These are phyloP conservation scores for Troides helena DNA, from an alignment of 2,888 invertebrate genomes.

Conservation along the genomic window DNA sequence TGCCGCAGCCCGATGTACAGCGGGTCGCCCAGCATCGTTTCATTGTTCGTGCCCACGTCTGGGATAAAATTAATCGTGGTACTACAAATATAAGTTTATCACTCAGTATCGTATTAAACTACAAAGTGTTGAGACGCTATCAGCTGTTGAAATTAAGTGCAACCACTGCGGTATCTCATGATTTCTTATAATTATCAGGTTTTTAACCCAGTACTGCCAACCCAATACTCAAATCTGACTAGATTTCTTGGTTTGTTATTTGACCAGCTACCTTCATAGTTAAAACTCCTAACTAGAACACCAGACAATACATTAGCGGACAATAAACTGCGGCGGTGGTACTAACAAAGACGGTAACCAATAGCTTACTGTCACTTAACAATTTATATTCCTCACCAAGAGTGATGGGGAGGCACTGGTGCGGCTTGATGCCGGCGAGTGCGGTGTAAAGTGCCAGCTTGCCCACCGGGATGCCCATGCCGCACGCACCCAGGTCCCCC, in stretches of 20 bases:
- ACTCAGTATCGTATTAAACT: no score
- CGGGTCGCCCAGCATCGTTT: slow-evolving; percentile 93
- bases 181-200: no score
- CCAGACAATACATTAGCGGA: no score
- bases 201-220: no score
- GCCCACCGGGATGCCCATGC: slow-evolving; percentile 99
- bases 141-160: no score
- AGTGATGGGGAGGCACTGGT: slow-evolving; percentile 95
- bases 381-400: slow-evolving; percentile 78
- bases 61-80: slow-evolving; percentile 16
- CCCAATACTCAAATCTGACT: no score
- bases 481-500: slow-evolving; percentile 97
- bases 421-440: slow-evolving; percentile 96
- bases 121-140: no score
- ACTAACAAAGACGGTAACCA: neutral
- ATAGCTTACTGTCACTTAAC: neutral
- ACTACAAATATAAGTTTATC: neutral
- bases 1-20: slow-evolving; percentile 96
- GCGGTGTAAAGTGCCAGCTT: slow-evolving; percentile 98
- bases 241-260: no score
- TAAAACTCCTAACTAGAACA: no score
- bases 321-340: neutral
- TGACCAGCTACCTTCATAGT: no score
- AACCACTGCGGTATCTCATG: no score
- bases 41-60: slow-evolving; percentile 95